These are phyloP conservation scores for Phalanger gymnotis DNA, from an alignment of 2,797 vertebrate species.

Conservation along the genomic window DNA sequence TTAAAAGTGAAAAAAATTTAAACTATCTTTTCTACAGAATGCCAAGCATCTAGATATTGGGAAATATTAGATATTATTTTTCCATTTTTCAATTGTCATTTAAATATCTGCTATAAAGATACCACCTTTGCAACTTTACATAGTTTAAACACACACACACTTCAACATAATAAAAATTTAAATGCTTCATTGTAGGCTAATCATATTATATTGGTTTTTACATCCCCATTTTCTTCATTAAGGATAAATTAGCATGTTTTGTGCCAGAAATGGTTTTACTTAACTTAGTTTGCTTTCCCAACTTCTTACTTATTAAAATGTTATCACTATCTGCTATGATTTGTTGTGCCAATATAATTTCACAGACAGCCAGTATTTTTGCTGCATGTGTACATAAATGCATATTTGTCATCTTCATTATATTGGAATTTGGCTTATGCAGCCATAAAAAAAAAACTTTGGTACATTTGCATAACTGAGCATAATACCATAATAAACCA, in stretches of 20 bases:
- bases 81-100: slow-evolving; percentile 33
- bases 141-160: not conserved
- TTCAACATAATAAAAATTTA: slow-evolving; percentile 32
- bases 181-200: slow-evolving; percentile 13
- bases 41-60: slow-evolving; percentile 45
- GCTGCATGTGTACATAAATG: slow-evolving; percentile 72
- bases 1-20: slow-evolving; percentile 1
- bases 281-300: slow-evolving; percentile 2
- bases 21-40: slow-evolving; percentile 34
- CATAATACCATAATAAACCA: slow-evolving; percentile 78
- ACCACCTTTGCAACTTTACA: not conserved
- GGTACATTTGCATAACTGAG: slow-evolving; percentile 76
- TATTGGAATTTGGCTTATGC: slow-evolving; percentile 74
- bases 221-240: not conserved
- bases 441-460: slow-evolving; percentile 71
- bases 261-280: not conserved
- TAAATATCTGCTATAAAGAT: slow-evolving; percentile 21
- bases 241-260: not conserved
- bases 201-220: slow-evolving; percentile 18
- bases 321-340: slow-evolving; percentile 51
- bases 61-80: slow-evolving; percentile 51
- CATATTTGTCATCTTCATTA: slow-evolving; percentile 74
- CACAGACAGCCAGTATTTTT: slow-evolving; percentile 54
- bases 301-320: slow-evolving; percentile 26
- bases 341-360: slow-evolving; percentile 66